Evolutionary conservation across 2,113 vertebrate species (phyloP), one percentile per base, ranked within the genome.

Genomic region (Dasyprocta punctata): DNA sequence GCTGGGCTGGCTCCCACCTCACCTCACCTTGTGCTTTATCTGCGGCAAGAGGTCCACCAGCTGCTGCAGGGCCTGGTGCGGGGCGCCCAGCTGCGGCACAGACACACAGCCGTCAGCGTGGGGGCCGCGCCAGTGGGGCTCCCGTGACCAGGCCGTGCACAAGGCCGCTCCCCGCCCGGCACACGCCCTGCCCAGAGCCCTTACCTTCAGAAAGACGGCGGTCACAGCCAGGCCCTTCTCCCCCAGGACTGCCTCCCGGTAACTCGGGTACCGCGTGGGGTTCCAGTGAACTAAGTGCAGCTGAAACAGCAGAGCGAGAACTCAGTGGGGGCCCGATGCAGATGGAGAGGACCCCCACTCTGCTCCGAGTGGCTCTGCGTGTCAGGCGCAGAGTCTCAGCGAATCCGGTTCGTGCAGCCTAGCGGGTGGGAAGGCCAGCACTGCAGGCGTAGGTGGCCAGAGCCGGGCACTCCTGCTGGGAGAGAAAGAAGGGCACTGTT

Each of bases 271-370:
- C 95, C 98, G 99, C 47, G 98, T 98, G 0, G 99, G 98, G 97
- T 99, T 99, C 99, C 99, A 99, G 98, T 99, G 99, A 28, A 99
- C 99, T 88, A 99, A 91, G 80, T 99, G 99, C 81, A 99, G 98
- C 99, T 99, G 99, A 75, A 97, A 98, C 0, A 58, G 81, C 63
- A 0, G 12, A 80, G n/a, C 9, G 2, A 88, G 52, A 61, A 38
- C 4, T 49, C 36, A 36, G 22, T 9, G 4, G 10, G 28, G 6
- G 36, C 17, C 0, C 2, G 1, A 26, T 0, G 33, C 17, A 9
- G 54, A n/a, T 4, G 36, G 84, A 41, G 41, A 2, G 0, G 1
- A 4, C 3, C 0, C 28, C 8, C 0, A 0, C 14, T 0, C 8
- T 1, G 30, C 13, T 28, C 26, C 0, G 3, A 0, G 13, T 0